These are phyloP conservation scores for Centropus unirufus DNA, from an alignment of 2,113 vertebrate species.

Conservation along the genomic window DNA sequence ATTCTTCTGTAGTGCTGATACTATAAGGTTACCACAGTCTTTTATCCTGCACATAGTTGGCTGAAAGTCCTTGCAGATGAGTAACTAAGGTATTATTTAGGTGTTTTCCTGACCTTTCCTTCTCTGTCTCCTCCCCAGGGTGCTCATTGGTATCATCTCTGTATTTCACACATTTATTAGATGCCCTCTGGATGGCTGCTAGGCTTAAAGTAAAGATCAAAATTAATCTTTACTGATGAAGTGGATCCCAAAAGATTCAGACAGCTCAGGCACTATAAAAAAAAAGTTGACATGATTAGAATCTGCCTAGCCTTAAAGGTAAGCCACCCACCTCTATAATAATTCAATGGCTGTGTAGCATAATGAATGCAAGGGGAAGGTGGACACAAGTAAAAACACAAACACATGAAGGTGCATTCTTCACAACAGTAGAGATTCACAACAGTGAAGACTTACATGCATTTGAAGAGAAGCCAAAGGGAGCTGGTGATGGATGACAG, in stretches of 20 bases:
- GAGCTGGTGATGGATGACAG: slow-evolving; percentile 6
- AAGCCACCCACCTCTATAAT: not conserved
- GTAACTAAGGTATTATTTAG: not conserved
- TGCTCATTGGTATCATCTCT: slow-evolving; percentile 1
- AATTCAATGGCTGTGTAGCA: not conserved
- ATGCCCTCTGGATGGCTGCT: not conserved
- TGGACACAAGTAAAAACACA: not conserved
- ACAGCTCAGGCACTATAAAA: not conserved
- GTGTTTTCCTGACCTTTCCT: not conserved
- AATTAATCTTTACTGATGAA: slow-evolving; percentile 7
- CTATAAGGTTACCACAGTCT: not conserved
- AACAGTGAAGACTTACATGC: not conserved
- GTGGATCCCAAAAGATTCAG: not conserved
- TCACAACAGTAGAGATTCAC: not conserved
- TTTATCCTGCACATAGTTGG: not conserved
- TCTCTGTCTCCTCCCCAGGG: not conserved
- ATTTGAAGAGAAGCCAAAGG: slow-evolving; percentile 5
- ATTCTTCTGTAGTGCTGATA: slow-evolving; percentile 35
- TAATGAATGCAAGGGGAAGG: not conserved
- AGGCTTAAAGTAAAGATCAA: not conserved
- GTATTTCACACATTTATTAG: not conserved
- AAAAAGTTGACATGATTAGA: not conserved
- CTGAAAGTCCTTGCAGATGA: slow-evolving; percentile 10
- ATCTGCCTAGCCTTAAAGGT: not conserved
- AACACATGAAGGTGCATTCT: not conserved